A percentile compares a stretch with the other conserved stretches of the same genome.
Conservation (phyloP, 2,113 vertebrate species). For the Oryctolagus cuniculus region mOryCun1.1 NC_091442.1:100266501-100267000, state of each 20-base stretch:
- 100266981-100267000: conserved; percentile 5
- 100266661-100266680: neutral
- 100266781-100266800: neutral
- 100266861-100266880: conserved; percentile 44
- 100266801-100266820: neutral
- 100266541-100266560: no score
- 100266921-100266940: conserved; percentile 71
- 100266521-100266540: no score
- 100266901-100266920: conserved; percentile 65
- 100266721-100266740: neutral
- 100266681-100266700: conserved; percentile 9
- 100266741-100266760: neutral
- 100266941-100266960: conserved; percentile 51
- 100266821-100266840: neutral
- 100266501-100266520: no score
- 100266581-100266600: no score
- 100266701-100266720: neutral
- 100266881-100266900: conserved; percentile 45
- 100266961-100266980: conserved; percentile 42
- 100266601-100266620: no score
- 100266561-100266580: no score
- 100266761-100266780: neutral
- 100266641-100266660: neutral
- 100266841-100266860: conserved; percentile 34
- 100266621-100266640: neutral